Evolutionary conservation across 1,140 invertebrate species (phyloP).

Genomic region (Cotesia chilonis): DNA sequence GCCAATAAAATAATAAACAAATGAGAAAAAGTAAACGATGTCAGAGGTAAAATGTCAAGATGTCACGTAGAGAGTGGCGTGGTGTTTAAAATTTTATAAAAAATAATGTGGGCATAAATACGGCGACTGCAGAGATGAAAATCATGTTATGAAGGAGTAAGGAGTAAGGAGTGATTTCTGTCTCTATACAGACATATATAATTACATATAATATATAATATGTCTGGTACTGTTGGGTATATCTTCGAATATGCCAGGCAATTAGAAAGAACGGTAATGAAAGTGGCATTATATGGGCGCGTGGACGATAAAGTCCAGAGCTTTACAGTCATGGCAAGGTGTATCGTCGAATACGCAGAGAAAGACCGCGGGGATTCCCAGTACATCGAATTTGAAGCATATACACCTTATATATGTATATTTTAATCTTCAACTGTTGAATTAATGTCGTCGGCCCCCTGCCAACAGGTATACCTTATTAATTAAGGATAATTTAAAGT

Average conservation of each 20-base stretch:
- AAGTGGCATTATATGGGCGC: slow-evolving; percentile 27
- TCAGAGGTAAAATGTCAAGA: slow-evolving; percentile 3
- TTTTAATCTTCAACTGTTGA: slow-evolving; percentile 2
- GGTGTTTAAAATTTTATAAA: slow-evolving; percentile 4
- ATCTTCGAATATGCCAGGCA: slow-evolving; percentile 19
- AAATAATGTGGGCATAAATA: background rate
- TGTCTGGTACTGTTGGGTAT: background rate
- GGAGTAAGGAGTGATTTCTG: slow-evolving; percentile 5
- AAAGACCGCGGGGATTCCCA: slow-evolving; percentile 4
- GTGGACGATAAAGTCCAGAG: slow-evolving; percentile 19
- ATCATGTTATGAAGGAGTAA: slow-evolving; percentile 5
- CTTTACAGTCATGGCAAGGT: slow-evolving; percentile 15
- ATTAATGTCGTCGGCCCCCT: background rate
- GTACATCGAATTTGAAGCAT: background rate
- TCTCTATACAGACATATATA: background rate
- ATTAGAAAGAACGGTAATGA: slow-evolving; percentile 28
- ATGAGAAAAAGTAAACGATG: background rate
- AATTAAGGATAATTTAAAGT: slow-evolving; percentile 10
- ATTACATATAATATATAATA: too few relatives aligned
- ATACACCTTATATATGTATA: background rate
- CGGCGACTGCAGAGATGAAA: background rate
- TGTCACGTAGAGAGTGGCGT: too few relatives aligned
- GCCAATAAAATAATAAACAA: too few relatives aligned
- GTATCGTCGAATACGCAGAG: background rate
- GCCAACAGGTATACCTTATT: background rate